These are phyloP conservation scores for Drosophila pegasa DNA, from an alignment of 2,888 invertebrate species.

Conservation along the genomic window DNA sequence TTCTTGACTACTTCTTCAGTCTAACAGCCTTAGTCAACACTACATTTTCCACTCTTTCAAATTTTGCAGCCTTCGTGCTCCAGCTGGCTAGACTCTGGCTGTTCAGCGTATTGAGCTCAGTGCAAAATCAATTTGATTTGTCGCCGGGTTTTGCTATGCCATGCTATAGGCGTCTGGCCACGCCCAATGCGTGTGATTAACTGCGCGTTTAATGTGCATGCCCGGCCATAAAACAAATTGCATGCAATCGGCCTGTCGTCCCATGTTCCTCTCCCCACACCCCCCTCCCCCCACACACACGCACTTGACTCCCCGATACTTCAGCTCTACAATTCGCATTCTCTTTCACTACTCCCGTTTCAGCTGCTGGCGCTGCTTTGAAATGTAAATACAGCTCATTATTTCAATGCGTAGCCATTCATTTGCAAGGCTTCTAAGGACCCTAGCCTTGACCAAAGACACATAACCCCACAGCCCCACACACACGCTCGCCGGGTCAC, in stretches of 20 bases:
- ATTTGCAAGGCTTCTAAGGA: slow-evolving; percentile 60
- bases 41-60: not conserved
- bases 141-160: slow-evolving; percentile 50
- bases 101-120: slow-evolving; percentile 12
- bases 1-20: too few relatives aligned
- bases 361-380: slow-evolving; percentile 51
- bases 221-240: slow-evolving; percentile 76
- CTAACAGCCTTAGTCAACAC: too few relatives aligned
- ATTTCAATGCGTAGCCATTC: slow-evolving; percentile 72
- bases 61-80: not conserved
- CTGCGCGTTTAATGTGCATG: slow-evolving; percentile 77
- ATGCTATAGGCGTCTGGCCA: slow-evolving; percentile 36
- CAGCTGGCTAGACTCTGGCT: not conserved
- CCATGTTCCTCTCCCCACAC: slow-evolving; percentile 18
- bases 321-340: slow-evolving; percentile 4
- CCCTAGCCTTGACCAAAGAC: slow-evolving; percentile 12
- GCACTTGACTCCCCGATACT: slow-evolving; percentile 12
- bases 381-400: slow-evolving; percentile 79
- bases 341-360: slow-evolving; percentile 23
- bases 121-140: slow-evolving; percentile 77
- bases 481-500: not conserved
- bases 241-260: slow-evolving; percentile 61
- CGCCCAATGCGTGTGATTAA: slow-evolving; percentile 75
- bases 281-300: slow-evolving; percentile 19
- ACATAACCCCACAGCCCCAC: not conserved